Percentiles rank a stretch among this genome's conserved stretches.
Evolutionary conservation across 2,888 invertebrate genomes (phyloP).

Genomic region (Drosophila paramelanica): DNA sequence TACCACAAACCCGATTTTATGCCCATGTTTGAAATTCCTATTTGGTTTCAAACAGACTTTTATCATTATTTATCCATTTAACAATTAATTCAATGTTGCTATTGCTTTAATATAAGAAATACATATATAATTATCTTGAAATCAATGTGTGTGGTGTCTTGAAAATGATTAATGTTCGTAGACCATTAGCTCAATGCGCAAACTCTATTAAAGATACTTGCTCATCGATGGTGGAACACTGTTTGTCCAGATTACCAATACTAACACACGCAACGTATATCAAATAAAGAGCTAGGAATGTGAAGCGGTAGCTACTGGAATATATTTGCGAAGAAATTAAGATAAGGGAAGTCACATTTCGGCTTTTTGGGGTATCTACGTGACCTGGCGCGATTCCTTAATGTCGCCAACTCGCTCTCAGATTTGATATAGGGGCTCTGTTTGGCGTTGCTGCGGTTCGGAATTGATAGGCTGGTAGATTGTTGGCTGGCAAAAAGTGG

Average conservation of each 20-base stretch:
- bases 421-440: conserved; percentile 1
- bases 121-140: conserved; percentile 5
- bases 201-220: background rate
- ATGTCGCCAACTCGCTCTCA: conserved; percentile 17
- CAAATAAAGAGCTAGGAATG: conserved; percentile 25
- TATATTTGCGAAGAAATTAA: conserved; percentile 67
- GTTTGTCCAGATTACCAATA: conserved; percentile 36
- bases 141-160: conserved; percentile 8
- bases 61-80: background rate
- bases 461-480: conserved; percentile 28
- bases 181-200: background rate
- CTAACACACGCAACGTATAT: conserved; percentile 5
- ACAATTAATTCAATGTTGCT: background rate
- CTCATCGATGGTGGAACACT: conserved; percentile 23
- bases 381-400: conserved; percentile 30
- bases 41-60: conserved; percentile 2
- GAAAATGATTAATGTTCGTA: conserved; percentile 46
- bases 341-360: conserved; percentile 42
- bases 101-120: background rate
- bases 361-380: conserved; percentile 24
- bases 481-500: conserved; percentile 58
- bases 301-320: conserved; percentile 19
- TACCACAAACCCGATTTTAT: no score
- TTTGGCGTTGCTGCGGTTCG: no score
- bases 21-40: background rate